These are phyloP conservation scores for Isichthys henryi DNA, from an alignment of 2,113 vertebrate species.

Conservation along the genomic window DNA sequence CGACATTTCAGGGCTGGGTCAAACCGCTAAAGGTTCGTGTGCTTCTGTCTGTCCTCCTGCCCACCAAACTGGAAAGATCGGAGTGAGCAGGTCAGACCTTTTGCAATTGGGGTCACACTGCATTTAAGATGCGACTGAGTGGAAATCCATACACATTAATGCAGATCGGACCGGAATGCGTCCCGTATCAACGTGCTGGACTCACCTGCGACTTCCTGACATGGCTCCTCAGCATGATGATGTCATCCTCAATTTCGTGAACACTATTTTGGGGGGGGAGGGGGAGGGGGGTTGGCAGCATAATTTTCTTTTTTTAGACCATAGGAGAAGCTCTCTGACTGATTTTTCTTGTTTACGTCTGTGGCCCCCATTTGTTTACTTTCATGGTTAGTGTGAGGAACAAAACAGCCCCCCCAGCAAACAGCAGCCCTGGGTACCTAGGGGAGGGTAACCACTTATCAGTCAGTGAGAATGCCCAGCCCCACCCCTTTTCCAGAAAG, in stretches of 20 bases:
- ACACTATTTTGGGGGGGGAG: not conserved
- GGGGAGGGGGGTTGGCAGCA: not conserved
- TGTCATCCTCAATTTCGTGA: not conserved
- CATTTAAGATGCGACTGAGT: not conserved
- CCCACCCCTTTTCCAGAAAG: not conserved
- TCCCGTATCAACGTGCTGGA: not conserved
- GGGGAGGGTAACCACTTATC: slow-evolving; percentile 32
- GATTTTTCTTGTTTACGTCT: slow-evolving; percentile 30
- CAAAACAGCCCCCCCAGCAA: slow-evolving; percentile 26
- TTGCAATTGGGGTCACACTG: not conserved
- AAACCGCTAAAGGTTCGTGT: not conserved
- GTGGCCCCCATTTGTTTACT: slow-evolving; percentile 26
- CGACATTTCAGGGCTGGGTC: not conserved
- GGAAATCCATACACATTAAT: slow-evolving; percentile 2
- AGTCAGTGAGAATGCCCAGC: slow-evolving; percentile 26
- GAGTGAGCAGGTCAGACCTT: not conserved
- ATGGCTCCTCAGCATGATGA: not conserved
- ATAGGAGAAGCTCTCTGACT: not conserved
- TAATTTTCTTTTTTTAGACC: not conserved
- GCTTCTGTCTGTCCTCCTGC: not conserved
- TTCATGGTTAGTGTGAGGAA: slow-evolving; percentile 16
- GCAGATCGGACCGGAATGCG: not conserved
- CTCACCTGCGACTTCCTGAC: not conserved
- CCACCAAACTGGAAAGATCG: not conserved
- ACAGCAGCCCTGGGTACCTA: slow-evolving; percentile 23